Evolutionary conservation across 1,140 invertebrate species (phyloP).

Genomic region (Eciton burchellii): DNA sequence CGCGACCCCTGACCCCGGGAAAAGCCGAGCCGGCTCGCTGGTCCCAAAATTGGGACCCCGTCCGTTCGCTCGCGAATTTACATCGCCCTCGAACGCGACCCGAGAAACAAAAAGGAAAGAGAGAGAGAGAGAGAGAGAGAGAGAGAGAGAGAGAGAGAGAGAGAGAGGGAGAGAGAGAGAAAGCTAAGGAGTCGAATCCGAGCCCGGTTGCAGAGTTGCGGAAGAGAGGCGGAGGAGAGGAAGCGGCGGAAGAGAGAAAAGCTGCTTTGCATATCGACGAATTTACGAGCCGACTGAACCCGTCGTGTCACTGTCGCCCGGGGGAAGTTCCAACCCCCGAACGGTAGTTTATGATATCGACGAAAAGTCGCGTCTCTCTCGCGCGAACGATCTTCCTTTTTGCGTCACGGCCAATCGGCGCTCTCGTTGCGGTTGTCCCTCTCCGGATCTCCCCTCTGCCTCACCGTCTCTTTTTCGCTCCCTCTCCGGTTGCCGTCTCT

Average conservation of each 20-base stretch:
- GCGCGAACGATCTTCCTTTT: constrained; percentile 35
- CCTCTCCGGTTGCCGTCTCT: constrained; percentile 37
- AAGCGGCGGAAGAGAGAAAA: constrained; percentile 64
- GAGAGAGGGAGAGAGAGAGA: background rate
- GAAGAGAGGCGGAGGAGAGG: constrained; percentile 52
- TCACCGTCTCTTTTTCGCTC: background rate
- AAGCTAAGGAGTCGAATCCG: constrained; percentile 41
- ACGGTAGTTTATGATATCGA: constrained; percentile 77
- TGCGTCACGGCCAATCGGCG: constrained; percentile 60
- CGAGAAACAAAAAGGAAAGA: background rate
- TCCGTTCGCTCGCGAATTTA: constrained; percentile 57
- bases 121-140: constrained; percentile 1
- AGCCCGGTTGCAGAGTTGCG: constrained; percentile 24
- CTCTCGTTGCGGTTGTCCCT: constrained; percentile 51
- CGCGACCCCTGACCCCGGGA: constrained; percentile 56
- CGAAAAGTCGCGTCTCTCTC: constrained; percentile 65
- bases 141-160: background rate
- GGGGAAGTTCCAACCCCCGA: constrained; percentile 70
- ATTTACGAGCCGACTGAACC: constrained; percentile 77
- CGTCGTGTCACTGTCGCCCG: constrained; percentile 70
- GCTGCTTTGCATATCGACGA: constrained; percentile 79
- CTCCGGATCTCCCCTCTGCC: constrained; percentile 12
- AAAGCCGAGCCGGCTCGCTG: constrained; percentile 41
- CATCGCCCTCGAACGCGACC: constrained; percentile 1
- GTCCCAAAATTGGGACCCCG: constrained; percentile 42